Percentiles rank a stretch among this genome's conserved stretches.
These are phyloP conservation scores for Caenorhabditis sp. DNA, from an alignment of 2,888 invertebrate species.

Conservation along the genomic window DNA sequence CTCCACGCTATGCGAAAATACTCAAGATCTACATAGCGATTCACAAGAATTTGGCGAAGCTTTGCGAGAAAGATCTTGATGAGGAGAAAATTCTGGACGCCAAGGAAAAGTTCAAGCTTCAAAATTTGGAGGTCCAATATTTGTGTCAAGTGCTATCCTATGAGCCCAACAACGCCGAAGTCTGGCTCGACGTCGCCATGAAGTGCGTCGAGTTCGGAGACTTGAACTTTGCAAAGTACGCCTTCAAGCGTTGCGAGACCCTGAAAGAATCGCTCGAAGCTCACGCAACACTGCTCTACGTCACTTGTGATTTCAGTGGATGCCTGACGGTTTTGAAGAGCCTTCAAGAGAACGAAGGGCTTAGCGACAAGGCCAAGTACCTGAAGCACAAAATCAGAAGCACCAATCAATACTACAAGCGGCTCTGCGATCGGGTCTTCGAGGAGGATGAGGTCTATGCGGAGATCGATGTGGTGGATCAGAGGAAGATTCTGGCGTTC, in stretches of 20 bases:
- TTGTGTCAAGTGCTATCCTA: slow-evolving; percentile 68
- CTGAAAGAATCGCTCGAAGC: slow-evolving; percentile 61
- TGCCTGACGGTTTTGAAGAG: slow-evolving; percentile 44
- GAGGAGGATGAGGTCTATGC: slow-evolving; percentile 66
- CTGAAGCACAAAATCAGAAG: slow-evolving; percentile 64
- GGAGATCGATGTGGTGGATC: slow-evolving; percentile 38
- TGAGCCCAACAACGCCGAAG: slow-evolving; percentile 63
- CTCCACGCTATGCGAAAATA: slow-evolving; percentile 66
- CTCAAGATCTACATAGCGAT: slow-evolving; percentile 66
- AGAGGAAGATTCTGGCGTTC: slow-evolving; percentile 53
- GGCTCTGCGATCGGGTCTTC: slow-evolving; percentile 64
- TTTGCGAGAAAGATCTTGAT: slow-evolving; percentile 29
- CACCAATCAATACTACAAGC: slow-evolving; percentile 62
- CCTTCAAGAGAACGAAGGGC: slow-evolving; percentile 37
- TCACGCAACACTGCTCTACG: slow-evolving; percentile 58
- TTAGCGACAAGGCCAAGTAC: slow-evolving; percentile 63
- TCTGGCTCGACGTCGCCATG: slow-evolving; percentile 69
- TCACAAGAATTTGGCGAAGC: slow-evolving; percentile 70
- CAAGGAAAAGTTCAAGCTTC: slow-evolving; percentile 10
- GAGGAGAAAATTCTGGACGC: background rate
- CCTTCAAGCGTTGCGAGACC: slow-evolving; percentile 62
- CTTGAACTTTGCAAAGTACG: slow-evolving; percentile 62
- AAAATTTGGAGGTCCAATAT: slow-evolving; percentile 60
- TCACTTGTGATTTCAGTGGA: slow-evolving; percentile 55
- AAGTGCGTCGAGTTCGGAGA: slow-evolving; percentile 67